Percentiles rank a stretch among this genome's conserved stretches.
Evolutionary conservation across 92 coral and sea anemone genomes (phyloP).

Genomic region (Plumapathes pennacea): DNA sequence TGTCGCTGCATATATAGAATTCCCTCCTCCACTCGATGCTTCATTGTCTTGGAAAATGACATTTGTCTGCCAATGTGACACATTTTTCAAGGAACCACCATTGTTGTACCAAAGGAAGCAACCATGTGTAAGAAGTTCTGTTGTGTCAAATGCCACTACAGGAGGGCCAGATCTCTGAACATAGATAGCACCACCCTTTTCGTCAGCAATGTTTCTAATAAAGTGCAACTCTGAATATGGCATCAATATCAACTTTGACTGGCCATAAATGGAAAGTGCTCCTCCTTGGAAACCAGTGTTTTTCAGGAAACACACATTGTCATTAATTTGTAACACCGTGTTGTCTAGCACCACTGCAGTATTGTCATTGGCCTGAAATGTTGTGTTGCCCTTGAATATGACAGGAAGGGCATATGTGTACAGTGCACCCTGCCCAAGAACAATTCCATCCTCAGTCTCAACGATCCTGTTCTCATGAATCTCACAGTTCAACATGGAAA

Average conservation of each 20-base stretch:
- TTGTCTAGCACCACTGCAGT: conserved; percentile 90
- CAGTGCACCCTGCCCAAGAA: conserved; percentile 83
- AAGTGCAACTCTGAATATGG: conserved; percentile 56
- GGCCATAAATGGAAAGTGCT: conserved; percentile 83
- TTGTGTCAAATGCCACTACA: conserved; percentile 78
- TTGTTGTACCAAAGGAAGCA: conserved; percentile 74
- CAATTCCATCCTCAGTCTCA: conserved; percentile 48
- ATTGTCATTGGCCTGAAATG: conserved; percentile 38
- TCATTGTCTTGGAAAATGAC: conserved; percentile 65
- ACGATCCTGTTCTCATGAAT: conserved; percentile 52
- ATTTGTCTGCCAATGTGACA: conserved; percentile 52
- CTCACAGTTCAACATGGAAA: conserved; percentile 54
- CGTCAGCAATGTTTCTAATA: conserved; percentile 47
- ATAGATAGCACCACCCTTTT: conserved; percentile 88
- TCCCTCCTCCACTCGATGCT: conserved; percentile 60
- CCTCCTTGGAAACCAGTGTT: conserved; percentile 88
- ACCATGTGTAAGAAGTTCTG: conserved; percentile 71
- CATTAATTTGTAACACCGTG: conserved; percentile 51
- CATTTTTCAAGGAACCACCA: conserved; percentile 3
- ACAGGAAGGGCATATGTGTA: conserved; percentile 69
- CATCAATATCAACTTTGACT: conserved; percentile 66
- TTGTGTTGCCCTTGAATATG: conserved; percentile 37
- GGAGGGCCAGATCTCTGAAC: conserved; percentile 74
- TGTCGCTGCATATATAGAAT: conserved; percentile 84
- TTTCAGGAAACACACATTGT: conserved; percentile 46